phyloP scores from a whole-genome alignment of 2,113 vertebrate genomes.

The Chionomys nivalis region DNA sequence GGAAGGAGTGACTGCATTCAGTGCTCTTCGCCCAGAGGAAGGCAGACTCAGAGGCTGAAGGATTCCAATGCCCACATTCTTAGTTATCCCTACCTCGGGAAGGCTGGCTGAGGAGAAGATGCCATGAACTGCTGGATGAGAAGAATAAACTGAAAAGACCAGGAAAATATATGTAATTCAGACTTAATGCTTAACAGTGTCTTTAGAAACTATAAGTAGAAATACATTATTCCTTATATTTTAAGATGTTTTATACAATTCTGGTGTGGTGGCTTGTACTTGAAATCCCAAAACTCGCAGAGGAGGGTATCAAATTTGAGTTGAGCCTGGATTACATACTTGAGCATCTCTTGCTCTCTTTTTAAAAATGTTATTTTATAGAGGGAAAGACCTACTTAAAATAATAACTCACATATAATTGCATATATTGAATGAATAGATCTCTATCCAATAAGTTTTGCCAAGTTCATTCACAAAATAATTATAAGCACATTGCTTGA shows the following conservation, averaged over 20 bases:
- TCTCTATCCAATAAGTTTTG: background rate
- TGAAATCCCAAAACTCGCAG: background rate
- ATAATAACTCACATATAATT: background rate
- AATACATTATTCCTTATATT: background rate
- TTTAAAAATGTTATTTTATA: background rate
- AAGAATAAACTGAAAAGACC: background rate
- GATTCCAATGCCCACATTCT: background rate
- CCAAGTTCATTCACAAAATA: constrained; percentile 15
- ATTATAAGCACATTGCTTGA: background rate
- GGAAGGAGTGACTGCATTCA: background rate
- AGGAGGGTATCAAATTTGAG: background rate
- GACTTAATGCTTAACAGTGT: background rate
- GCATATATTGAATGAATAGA: background rate
- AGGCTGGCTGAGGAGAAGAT: background rate
- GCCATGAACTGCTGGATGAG: background rate
- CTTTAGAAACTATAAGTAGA: background rate
- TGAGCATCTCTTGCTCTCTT: background rate
- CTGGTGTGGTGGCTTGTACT: background rate
- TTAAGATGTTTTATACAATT: background rate
- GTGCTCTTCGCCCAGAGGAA: background rate
- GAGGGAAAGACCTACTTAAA: background rate
- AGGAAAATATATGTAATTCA: background rate
- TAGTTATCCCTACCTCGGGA: background rate
- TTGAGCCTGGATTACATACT: background rate
- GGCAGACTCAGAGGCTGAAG: background rate